phyloP scores from a whole-genome alignment of 2,888 invertebrate genomes.

The Oegoconia quadripuncta region DNA sequence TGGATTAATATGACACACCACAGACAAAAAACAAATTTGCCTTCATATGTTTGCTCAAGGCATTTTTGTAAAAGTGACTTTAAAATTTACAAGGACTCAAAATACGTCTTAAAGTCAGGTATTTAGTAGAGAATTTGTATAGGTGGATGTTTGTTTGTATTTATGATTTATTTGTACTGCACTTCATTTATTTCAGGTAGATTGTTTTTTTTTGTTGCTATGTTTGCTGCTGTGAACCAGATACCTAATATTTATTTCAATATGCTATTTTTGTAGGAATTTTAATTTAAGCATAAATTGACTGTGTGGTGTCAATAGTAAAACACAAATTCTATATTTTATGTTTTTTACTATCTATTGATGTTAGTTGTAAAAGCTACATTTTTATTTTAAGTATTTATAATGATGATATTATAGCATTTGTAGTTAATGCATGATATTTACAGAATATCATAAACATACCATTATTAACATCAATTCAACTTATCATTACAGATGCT shows the following conservation, averaged over 20 bases:
- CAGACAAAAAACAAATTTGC: constrained; percentile 70
- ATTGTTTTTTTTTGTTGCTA: not conserved
- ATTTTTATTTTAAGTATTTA: not conserved
- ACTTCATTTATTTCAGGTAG: constrained; percentile 9
- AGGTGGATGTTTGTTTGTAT: constrained; percentile 14
- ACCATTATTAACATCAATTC: not conserved
- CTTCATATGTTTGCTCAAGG: constrained; percentile 85
- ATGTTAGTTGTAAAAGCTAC: not conserved
- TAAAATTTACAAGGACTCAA: constrained; percentile 83
- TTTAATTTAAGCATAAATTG: too few relatives aligned
- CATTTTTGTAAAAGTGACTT: constrained; percentile 88
- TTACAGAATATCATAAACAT: not conserved
- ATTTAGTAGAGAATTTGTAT: constrained; percentile 32
- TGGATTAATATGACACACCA: constrained; percentile 84
- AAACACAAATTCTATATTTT: too few relatives aligned
- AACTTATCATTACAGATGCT: constrained; percentile 69
- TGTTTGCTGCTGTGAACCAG: too few relatives aligned
- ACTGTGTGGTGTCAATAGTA: not conserved
- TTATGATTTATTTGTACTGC: constrained; percentile 19
- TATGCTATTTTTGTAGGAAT: too few relatives aligned
- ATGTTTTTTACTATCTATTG: not conserved
- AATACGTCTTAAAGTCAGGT: constrained; percentile 83
- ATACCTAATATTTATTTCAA: too few relatives aligned
- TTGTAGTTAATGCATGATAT: constrained; percentile 13
- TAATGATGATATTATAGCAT: not conserved